Evolutionary conservation across 2,113 vertebrate species (phyloP), one percentile per base, ranked within the genome.

Genomic region (Erythrocercus mccallii): DNA sequence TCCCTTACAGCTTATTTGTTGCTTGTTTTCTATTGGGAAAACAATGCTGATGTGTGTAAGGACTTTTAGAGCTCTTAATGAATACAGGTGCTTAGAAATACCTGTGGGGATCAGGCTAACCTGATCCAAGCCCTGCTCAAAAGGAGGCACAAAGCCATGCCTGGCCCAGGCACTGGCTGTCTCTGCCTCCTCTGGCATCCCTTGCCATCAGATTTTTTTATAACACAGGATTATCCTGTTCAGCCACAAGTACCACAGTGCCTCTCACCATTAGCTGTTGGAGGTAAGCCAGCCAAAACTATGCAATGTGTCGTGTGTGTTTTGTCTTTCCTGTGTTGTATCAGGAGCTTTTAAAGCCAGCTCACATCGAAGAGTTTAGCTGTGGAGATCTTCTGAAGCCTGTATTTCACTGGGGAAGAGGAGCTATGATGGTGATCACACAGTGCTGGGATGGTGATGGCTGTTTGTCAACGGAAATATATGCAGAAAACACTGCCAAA

Each of bases 41-140:
- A 68, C 37, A 70, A 24, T 19, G 15, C 6, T 60, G 31, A 11
- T 13, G 7, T n/a, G 73, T 77, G 19, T 53, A 61, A 68, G 45
- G 58, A 62, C 21, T 66, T 90, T 60, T n/a, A 45, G 12, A 30
- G 15, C 24, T 84, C 38, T 35, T 62, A 42, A 37, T 66, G 31
- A 42, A 23, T 47, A 58, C 70, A 61, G 4, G 8, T 20, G 22
- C 7, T 50, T 47, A 37, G 9, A 58, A 4, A 20, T 60, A 15
- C 35, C 21, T 30, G 0, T 0, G 2, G 23, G 42, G 20, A 66
- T 3, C 15, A 65, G 40, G 24, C 27, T 40, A 84, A 3, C 27
- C 9, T 53, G 33, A 47, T 68, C 13, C 40, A 38, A 65, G 25
- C 28, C 31, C 47, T 57, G 42, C 31, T 45, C 45, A 12, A 24